Evolutionary conservation across 2,888 invertebrate species (phyloP), one percentile per base, ranked within the genome.

Genomic region (Eupithecia centaureata): DNA sequence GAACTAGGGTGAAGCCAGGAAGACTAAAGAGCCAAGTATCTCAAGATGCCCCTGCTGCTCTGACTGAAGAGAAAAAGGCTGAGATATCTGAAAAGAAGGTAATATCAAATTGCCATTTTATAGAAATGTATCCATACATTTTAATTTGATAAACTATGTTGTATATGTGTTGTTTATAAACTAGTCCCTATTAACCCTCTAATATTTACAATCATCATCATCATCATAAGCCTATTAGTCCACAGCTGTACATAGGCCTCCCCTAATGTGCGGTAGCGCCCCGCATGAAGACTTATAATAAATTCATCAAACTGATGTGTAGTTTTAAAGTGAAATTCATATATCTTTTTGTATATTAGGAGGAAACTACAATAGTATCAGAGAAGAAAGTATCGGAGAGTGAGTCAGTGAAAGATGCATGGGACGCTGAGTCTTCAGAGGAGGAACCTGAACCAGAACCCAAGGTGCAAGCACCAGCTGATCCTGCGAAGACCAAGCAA

Each of bases 371-470:
- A 18, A 89, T 88, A 78, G 68, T 73, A 10, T 83, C 80, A 51
- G 83, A 82, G 38, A 89, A 86, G 69, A 85, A 88, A 42, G 89
- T 87, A 71, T 82, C 86, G 7, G 93, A 94, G 12, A 94, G 94
- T 76, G 95, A 95, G 70, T 82, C 84, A 5, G 95, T 97, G 0
- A 97, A 97, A 85, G 97, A 97, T 79, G 95, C 97, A 0, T 97
- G 97, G 97, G 97, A 97, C 88, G 96, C 96, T 0, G 96, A 96
- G 70, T 96, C 96, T 57, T 92, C 92, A 1, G 94, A 94, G 65
- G 95, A 95, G 18, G 92, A 92, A 65, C 72, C 77, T 0, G 91
- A 64, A 57, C 70, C 69, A 0, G 63, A 70, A 60, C 51, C 78
- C 7, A 77, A 87, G 75, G 79, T 82, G 10, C 77, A 77, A 15